A percentile compares a stretch with the other conserved stretches of the same genome.
These are phyloP conservation scores for Pungitius pungitius DNA, from an alignment of 2,113 vertebrate species.

Conservation along the genomic window DNA sequence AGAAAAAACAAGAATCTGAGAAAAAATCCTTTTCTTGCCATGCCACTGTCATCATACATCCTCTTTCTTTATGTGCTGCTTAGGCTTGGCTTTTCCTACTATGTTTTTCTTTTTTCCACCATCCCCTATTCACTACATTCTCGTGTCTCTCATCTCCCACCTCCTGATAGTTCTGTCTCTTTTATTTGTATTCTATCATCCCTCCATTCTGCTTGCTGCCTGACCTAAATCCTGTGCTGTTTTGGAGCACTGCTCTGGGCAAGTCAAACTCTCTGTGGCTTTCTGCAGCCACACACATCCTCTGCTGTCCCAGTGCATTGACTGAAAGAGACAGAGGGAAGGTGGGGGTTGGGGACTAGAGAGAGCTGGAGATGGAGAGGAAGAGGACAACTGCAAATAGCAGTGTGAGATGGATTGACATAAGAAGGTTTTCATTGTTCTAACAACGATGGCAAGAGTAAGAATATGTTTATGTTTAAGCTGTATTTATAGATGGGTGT, in stretches of 20 bases:
- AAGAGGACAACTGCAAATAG: slow-evolving; percentile 18
- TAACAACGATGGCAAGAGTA: background rate
- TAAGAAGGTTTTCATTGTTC: slow-evolving; percentile 8
- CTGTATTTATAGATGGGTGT: background rate
- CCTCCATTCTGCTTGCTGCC: slow-evolving; percentile 64
- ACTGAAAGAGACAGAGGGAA: slow-evolving; percentile 38
- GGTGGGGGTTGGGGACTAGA: slow-evolving; percentile 19
- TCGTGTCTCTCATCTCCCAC: slow-evolving; percentile 45
- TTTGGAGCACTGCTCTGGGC: slow-evolving; percentile 68
- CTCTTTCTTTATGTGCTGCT: too few species aligned
- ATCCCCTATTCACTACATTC: slow-evolving; percentile 29
- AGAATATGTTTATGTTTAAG: background rate
- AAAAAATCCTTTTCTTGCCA: slow-evolving; percentile 19
- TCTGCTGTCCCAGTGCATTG: slow-evolving; percentile 65
- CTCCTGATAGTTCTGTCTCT: slow-evolving; percentile 59
- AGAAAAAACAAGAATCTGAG: slow-evolving; percentile 3
- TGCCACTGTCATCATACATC: too few species aligned
- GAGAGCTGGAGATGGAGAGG: slow-evolving; percentile 14
- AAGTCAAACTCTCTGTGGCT: slow-evolving; percentile 62
- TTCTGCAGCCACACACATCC: slow-evolving; percentile 59
- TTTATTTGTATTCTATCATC: slow-evolving; percentile 62
- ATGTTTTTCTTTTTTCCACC: slow-evolving; percentile 24
- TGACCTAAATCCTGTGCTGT: slow-evolving; percentile 79
- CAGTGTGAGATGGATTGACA: slow-evolving; percentile 2
- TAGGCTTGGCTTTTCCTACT: slow-evolving; percentile 29